phyloP scores from a whole-genome alignment of 2,797 vertebrate species.

The Eulemur albifrons region DNA sequence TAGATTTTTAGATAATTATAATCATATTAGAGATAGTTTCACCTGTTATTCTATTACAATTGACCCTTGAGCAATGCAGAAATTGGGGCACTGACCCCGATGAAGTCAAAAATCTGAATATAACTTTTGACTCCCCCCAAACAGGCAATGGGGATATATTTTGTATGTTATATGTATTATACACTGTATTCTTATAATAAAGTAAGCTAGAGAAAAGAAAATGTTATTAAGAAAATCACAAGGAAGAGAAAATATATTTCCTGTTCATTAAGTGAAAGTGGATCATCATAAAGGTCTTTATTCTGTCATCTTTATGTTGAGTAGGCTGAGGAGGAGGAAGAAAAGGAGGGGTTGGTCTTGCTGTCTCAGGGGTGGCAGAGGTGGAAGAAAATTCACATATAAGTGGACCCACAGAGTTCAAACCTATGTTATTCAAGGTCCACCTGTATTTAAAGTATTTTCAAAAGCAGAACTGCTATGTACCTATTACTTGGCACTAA shows the following conservation, averaged over 20 bases:
- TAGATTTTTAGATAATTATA: not conserved
- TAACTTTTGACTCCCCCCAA: not conserved
- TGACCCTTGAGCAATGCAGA: not conserved
- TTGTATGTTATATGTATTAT: not conserved
- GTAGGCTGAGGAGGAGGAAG: not conserved
- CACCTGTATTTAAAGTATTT: not conserved
- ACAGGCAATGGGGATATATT: not conserved
- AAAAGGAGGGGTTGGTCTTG: not conserved
- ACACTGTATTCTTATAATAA: not conserved
- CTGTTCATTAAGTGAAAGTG: not conserved
- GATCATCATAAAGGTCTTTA: not conserved
- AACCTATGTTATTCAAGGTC: not conserved
- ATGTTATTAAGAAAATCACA: not conserved
- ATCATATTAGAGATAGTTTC: not conserved
- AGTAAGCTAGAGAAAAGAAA: not conserved
- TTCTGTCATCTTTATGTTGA: not conserved
- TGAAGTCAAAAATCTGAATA: no score
- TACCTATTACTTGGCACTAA: not conserved
- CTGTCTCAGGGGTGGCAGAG: not conserved
- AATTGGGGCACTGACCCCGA: not conserved
- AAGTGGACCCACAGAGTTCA: not conserved
- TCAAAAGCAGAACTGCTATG: not conserved
- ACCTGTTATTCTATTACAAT: not conserved
- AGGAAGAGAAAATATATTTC: not conserved
- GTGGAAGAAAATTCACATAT: not conserved